Evolutionary conservation across 2,797 vertebrate species (phyloP).

Genomic region (Scarus forsteni): DNA sequence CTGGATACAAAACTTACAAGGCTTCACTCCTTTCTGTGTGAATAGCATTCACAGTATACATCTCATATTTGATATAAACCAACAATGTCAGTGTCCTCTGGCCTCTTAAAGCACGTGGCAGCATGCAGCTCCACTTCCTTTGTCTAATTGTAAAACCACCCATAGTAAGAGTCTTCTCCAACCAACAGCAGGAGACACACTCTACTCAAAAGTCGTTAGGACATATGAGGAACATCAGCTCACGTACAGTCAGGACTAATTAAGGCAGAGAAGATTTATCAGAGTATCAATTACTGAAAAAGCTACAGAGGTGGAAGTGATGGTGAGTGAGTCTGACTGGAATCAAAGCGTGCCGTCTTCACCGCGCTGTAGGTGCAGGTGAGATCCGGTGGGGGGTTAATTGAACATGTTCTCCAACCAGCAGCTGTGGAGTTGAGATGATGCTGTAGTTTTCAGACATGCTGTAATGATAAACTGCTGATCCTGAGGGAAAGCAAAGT

Average conservation of each 20-base stretch:
- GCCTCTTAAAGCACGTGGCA: too few relatives aligned
- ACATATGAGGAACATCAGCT: constrained; percentile 4
- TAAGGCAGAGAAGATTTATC: neutral
- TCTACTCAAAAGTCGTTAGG: constrained; percentile 11
- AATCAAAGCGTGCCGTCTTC: constrained; percentile 1
- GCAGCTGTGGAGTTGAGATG: constrained; percentile 32
- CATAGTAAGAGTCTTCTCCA: constrained; percentile 23
- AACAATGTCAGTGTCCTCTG: too few relatives aligned
- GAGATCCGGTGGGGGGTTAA: constrained; percentile 35
- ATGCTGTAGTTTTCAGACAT: constrained; percentile 36
- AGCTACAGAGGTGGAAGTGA: constrained; percentile 10
- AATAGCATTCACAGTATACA: too few relatives aligned
- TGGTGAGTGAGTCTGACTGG: constrained; percentile 14
- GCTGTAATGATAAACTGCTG: constrained; percentile 29
- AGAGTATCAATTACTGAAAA: neutral
- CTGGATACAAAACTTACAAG: too few relatives aligned
- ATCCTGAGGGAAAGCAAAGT: constrained; percentile 36
- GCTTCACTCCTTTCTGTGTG: too few relatives aligned
- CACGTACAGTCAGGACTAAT: constrained; percentile 9
- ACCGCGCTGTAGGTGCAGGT: neutral
- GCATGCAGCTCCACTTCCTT: too few relatives aligned
- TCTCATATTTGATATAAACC: too few relatives aligned
- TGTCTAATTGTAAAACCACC: too few relatives aligned
- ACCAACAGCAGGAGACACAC: constrained; percentile 7
- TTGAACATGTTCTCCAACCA: constrained; percentile 29